Percentiles rank a stretch among this genome's conserved stretches.
Conservation (phyloP, 1,140 invertebrate genomes). For the Drosophila mauritiana region DNA sequence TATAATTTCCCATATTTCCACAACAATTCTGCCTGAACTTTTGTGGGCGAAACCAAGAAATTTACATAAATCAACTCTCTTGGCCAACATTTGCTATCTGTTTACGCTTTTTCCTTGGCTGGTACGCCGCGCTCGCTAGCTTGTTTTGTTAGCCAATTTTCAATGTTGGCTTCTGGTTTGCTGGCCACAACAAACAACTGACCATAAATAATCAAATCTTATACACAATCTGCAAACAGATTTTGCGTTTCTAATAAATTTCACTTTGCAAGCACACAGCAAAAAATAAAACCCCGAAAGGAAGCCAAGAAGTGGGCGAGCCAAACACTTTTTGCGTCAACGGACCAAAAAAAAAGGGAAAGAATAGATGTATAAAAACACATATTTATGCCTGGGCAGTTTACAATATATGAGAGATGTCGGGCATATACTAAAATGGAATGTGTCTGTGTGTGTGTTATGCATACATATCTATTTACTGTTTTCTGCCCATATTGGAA, state of each 20-base stretch:
- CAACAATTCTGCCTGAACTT: constrained; percentile 23
- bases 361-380: constrained; percentile 58
- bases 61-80: constrained; percentile 50
- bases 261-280: constrained; percentile 66
- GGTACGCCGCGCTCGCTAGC: background rate
- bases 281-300: constrained; percentile 16
- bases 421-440: constrained; percentile 7
- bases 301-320: constrained; percentile 17
- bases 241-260: constrained; percentile 83
- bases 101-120: constrained; percentile 1
- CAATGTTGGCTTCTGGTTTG: constrained; percentile 44
- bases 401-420: constrained; percentile 14
- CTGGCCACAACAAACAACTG: constrained; percentile 59
- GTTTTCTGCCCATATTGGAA: constrained; percentile 42
- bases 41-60: constrained; percentile 27
- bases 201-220: constrained; percentile 82
- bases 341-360: constrained; percentile 51
- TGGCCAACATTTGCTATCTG: constrained; percentile 31
- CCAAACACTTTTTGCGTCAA: constrained; percentile 56
- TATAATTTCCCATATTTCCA: constrained; percentile 18
- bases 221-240: constrained; percentile 80
- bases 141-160: constrained; percentile 53
- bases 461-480: constrained; percentile 5
- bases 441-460: constrained; percentile 9
- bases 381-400: constrained; percentile 59